A percentile compares a stretch with the other conserved stretches of the same genome.
Evolutionary conservation across 2,797 vertebrate genomes (phyloP).

Genomic region (Danio jaintianensis): DNA sequence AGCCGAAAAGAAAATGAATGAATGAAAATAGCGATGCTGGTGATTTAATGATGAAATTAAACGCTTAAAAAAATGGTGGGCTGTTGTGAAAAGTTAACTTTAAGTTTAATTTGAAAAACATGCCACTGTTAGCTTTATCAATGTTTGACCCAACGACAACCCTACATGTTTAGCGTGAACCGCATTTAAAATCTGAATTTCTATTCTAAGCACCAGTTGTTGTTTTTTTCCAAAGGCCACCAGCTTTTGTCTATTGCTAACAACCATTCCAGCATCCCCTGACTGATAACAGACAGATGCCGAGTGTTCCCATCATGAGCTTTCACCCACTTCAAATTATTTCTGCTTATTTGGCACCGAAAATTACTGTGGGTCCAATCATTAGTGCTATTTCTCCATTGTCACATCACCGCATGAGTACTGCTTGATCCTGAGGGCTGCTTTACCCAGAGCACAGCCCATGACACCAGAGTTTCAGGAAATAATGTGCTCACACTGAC

Average conservation of each 20-base stretch:
- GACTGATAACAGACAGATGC: conserved; percentile 28
- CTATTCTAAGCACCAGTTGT: neutral
- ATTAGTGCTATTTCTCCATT: conserved; percentile 13
- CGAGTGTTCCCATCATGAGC: neutral
- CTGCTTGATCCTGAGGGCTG: neutral
- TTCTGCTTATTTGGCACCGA: conserved; percentile 26
- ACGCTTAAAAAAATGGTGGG: too few species aligned
- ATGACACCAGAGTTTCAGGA: conserved; percentile 10
- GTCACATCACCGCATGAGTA: conserved; percentile 7
- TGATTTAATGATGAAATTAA: too few species aligned
- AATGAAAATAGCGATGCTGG: too few species aligned
- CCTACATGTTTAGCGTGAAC: too few species aligned
- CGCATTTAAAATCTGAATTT: neutral
- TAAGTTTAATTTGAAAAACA: too few species aligned
- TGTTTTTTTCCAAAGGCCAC: neutral
- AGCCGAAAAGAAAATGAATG: too few species aligned
- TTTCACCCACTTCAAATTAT: conserved; percentile 27
- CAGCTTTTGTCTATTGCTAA: neutral
- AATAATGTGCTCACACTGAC: conserved; percentile 30
- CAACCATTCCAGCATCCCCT: neutral
- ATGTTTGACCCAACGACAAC: too few species aligned
- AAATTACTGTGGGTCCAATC: conserved; percentile 11
- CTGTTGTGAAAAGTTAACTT: too few species aligned
- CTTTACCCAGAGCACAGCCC: neutral
- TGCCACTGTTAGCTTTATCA: too few species aligned